Evolutionary conservation across 2,113 vertebrate species (phyloP).

Genomic region (Seriola rivoliana): DNA sequence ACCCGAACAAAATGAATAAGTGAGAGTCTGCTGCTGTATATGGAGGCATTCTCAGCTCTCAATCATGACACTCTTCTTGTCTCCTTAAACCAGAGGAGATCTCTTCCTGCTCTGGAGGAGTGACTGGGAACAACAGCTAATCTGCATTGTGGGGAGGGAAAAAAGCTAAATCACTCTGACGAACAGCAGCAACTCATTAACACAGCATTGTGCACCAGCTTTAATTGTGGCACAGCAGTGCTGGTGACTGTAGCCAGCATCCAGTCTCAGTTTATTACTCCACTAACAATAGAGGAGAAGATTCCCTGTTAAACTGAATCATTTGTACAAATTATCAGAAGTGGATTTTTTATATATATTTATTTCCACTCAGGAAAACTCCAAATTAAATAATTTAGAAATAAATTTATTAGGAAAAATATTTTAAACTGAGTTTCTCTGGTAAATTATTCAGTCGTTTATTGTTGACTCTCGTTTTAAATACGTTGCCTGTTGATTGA

Average conservation of each 20-base stretch:
- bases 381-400: too few species aligned
- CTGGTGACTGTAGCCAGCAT: conserved; percentile 15
- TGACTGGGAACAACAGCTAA: conserved; percentile 22
- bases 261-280: conserved; percentile 34
- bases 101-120: neutral
- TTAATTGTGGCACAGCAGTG: conserved; percentile 35
- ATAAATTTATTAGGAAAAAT: neutral
- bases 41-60: conserved; percentile 2
- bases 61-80: neutral
- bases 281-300: conserved; percentile 10
- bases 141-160: neutral
- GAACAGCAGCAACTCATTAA: conserved; percentile 45
- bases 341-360: neutral
- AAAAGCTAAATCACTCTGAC: conserved; percentile 10
- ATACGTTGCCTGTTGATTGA: neutral
- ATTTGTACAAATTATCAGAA: neutral
- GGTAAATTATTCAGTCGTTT: too few species aligned
- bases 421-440: neutral
- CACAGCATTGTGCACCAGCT: conserved; percentile 23
- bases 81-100: neutral
- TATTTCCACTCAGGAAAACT: neutral
- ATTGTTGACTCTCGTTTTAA: neutral
- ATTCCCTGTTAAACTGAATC: conserved; percentile 16
- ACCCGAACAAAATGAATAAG: conserved; percentile 19
- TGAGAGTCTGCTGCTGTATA: neutral